Evolutionary conservation across 1,140 invertebrate genomes (phyloP), one percentile per base, ranked within the genome.

Genomic region (Philopotamus ludificatus): DNA sequence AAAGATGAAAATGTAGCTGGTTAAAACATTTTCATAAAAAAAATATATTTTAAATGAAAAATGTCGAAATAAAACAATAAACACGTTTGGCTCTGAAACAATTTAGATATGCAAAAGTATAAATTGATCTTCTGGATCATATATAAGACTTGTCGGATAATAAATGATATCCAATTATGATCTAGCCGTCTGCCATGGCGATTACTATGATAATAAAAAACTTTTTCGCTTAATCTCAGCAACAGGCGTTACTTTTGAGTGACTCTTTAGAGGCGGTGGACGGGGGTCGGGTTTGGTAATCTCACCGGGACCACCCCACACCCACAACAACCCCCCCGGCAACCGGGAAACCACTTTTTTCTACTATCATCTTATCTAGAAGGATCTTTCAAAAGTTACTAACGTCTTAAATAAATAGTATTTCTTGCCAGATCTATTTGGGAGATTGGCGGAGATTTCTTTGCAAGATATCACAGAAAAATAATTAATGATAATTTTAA

Each of bases 321-420:
- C 3, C 25, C 53, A 12, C 54, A 34, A 34, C 28, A 34, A 8
- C 55, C 28, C 45, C 26, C 45, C 45, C 42, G 50, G 26, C 41
- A 62, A 53, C 62, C 57, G 67, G 67, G 65, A 68, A 62, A 60
- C 47, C 63, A 53, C 41, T 66, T 68, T 68, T 67, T 63, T 49
- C 34, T 51, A 54, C 51, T 44, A 15, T 45, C 58, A 50, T 59
- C 67, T 65, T 68, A 68, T 68, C 63, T 41, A 15, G 41, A 47
- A 54, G 44, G 59, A 65, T 68, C 67, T 67, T 28, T 54, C 44
- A 64, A 67, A 65, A 68, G 57, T 65, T 57, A 47, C 53, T 45
- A 16, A 15, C 47, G 67, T 65, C 65, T 65, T 58, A 68, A 65
- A 65, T 57, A 62, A 68, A 68, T 68, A 68, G 54, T 41, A 53